These are phyloP conservation scores for Sympetrum striolatum DNA, from an alignment of 2,888 invertebrate genomes.

Conservation along the genomic window DNA sequence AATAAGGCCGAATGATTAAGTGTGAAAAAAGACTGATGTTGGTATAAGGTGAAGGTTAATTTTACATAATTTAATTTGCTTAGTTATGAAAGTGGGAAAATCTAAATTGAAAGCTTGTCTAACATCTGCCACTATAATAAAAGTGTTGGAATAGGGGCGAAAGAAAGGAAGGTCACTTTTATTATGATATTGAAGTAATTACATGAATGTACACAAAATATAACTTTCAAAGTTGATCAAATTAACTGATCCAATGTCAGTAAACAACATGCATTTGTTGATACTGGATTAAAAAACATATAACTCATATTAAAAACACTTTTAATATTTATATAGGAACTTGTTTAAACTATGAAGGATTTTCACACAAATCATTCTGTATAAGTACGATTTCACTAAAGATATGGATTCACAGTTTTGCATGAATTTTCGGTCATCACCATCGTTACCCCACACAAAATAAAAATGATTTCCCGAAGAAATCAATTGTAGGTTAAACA, in stretches of 20 bases:
- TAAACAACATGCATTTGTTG: not conserved
- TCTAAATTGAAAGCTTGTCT: no score
- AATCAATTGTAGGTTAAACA: not conserved
- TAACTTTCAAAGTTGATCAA: not conserved
- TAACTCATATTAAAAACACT: not conserved
- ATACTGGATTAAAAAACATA: not conserved
- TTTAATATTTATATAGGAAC: not conserved
- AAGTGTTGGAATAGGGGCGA: no score
- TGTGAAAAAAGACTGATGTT: no score
- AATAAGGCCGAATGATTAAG: no score
- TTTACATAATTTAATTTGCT: no score
- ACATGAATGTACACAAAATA: not conserved
- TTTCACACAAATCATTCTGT: not conserved
- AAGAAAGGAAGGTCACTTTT: not conserved
- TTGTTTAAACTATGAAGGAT: not conserved
- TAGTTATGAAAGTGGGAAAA: no score
- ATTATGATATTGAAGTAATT: not conserved
- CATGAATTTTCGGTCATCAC: not conserved
- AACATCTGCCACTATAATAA: no score
- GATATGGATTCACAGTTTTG: not conserved
- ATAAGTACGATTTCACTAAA: not conserved
- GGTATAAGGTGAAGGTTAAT: no score
- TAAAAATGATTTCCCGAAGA: not conserved
- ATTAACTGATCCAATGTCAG: not conserved
- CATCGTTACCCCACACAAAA: not conserved